A percentile compares a stretch with the other conserved stretches of the same genome.
Evolutionary conservation across 2,797 vertebrate species (phyloP).

Genomic region (Xyrichtys novacula): DNA sequence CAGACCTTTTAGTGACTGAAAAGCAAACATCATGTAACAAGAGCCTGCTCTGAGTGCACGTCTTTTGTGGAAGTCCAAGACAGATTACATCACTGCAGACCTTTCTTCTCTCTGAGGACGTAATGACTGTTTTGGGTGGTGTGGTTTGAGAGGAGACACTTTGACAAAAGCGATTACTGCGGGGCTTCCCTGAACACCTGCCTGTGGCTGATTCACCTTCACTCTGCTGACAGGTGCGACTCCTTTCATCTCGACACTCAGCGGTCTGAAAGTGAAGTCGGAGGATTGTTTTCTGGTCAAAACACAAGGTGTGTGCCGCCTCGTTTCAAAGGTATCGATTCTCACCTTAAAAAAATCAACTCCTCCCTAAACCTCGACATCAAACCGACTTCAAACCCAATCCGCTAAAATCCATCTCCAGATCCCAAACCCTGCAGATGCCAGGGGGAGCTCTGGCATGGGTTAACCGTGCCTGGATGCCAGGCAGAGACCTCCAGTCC

Average conservation of each 20-base stretch:
- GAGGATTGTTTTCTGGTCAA: constrained; percentile 8
- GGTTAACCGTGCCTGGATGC: constrained; percentile 23
- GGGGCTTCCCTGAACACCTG: constrained; percentile 28
- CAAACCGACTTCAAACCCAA: constrained; percentile 48
- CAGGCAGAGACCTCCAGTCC: constrained; percentile 39
- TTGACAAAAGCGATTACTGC: constrained; percentile 30
- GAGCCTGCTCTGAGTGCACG: not conserved
- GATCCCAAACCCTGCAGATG: constrained; percentile 49
- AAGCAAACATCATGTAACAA: not conserved
- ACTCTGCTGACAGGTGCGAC: constrained; percentile 16
- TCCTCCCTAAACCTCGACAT: no score
- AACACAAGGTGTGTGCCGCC: constrained; percentile 8
- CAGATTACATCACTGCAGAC: constrained; percentile 14
- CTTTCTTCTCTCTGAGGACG: constrained; percentile 3
- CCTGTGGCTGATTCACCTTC: constrained; percentile 5
- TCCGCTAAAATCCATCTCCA: constrained; percentile 38
- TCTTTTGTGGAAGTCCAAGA: constrained; percentile 14
- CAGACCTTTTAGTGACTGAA: no score
- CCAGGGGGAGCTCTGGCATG: constrained; percentile 45
- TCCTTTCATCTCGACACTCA: constrained; percentile 30
- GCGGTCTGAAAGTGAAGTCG: constrained; percentile 29
- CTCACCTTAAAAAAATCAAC: no score
- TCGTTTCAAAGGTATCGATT: constrained; percentile 14
- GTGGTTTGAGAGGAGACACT: constrained; percentile 18
- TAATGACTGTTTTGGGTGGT: constrained; percentile 38